Base-by-base conservation (phyloP, 2,888 invertebrate genomes). In the Ommatoiulus sabulosus region DNA sequence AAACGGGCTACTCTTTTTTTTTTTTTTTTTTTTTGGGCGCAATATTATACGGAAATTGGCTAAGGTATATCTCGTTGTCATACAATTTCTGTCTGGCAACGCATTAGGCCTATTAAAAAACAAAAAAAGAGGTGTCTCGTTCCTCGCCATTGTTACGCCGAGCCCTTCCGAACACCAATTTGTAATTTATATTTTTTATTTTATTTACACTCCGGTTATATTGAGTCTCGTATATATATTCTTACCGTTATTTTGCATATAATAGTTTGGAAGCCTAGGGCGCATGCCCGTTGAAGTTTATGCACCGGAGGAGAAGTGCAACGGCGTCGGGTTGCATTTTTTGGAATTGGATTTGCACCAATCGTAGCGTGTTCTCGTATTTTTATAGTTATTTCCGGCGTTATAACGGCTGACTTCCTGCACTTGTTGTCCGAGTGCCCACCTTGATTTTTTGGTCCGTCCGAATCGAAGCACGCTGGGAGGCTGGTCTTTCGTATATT, bases 171-270 rank as follows among this genome's bases (percentile, higher is more conserved):
- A n/a, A 12, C 72, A 72, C 24, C 24, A 35, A 80, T 80, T 80
- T 80, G 35, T 80, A 80, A 80, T 80, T 80, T 80, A 43, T 80
- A 80, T 80, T 80, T 80, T 80, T 46, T 63, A 63, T 63, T 35
- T 80, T 80, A 35, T 80, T 80, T 80, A 12, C 12, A 35, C 12
- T 48, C 12, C 12, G 48, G 1, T 72, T 35, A 80, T 35, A 80
- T 80, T 80, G 80, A 80, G 80, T 80, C 80, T 80, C 80, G 80
- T 43, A 43, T 80, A 80, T 80, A 35, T 35, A 35, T 35, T 35
- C 80, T 80, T 80, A 80, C 80, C 12, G 15, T 80, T 3, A 80
- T 80, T 35, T 80, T 80, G 80, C 80, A 80, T 80, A 80, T 24
- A 80, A 72, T 72, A 7, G 80, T 15, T 35, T 4, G 15, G 35